Evolutionary conservation across 2,797 vertebrate species (phyloP).

Genomic region (Jordanella pulchra): DNA sequence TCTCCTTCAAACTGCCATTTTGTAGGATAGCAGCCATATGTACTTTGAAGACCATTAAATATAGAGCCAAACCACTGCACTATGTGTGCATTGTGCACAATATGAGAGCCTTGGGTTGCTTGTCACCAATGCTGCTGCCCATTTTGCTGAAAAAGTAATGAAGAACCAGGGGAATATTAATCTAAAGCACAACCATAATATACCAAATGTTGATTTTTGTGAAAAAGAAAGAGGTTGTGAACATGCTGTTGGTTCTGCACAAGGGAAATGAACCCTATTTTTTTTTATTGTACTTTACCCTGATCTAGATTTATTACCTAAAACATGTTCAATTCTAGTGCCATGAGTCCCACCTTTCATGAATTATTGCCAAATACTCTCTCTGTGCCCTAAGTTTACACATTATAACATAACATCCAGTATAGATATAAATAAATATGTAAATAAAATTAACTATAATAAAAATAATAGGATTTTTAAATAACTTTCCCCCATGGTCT

Average conservation of each 20-base stretch:
- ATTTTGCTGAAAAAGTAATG: slow-evolving; percentile 25
- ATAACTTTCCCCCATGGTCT: slow-evolving; percentile 30
- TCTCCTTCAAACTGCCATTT: slow-evolving; percentile 79
- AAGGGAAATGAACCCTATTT: slow-evolving; percentile 19
- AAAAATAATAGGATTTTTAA: slow-evolving; percentile 48
- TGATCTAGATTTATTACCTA: slow-evolving; percentile 45
- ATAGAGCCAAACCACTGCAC: slow-evolving; percentile 64
- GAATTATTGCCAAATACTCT: slow-evolving; percentile 83
- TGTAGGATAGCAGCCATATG: slow-evolving; percentile 85
- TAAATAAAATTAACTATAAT: slow-evolving; percentile 68
- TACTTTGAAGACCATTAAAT: slow-evolving; percentile 60
- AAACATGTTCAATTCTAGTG: slow-evolving; percentile 65
- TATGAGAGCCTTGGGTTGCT: slow-evolving; percentile 42
- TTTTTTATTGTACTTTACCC: slow-evolving; percentile 7
- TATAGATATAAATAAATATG: slow-evolving; percentile 74
- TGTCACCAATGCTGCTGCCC: slow-evolving; percentile 19
- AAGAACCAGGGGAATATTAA: slow-evolving; percentile 28
- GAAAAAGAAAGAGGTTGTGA: slow-evolving; percentile 49
- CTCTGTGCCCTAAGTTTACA: slow-evolving; percentile 76
- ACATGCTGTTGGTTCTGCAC: slow-evolving; percentile 29
- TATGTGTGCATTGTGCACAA: slow-evolving; percentile 62
- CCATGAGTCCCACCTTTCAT: slow-evolving; percentile 64
- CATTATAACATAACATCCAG: slow-evolving; percentile 52
- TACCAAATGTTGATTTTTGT: slow-evolving; percentile 44
- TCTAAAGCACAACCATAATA: slow-evolving; percentile 62